Evolutionary conservation across 2,797 vertebrate genomes (phyloP).

Genomic region (Microctenopoma lineatum): DNA sequence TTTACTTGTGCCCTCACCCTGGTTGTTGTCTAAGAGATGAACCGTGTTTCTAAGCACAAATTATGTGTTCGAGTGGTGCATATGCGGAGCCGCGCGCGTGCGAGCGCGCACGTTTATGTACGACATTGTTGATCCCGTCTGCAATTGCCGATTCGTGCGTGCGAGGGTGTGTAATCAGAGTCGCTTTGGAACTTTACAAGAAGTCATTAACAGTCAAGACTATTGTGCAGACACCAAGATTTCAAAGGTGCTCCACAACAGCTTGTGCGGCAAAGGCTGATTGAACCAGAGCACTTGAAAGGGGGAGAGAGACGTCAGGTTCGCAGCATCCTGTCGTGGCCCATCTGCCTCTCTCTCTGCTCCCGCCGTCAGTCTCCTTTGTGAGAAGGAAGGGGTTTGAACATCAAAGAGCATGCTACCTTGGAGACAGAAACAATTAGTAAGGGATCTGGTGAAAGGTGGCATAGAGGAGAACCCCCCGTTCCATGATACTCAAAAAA

Average conservation of each 20-base stretch:
- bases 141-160: conserved; percentile 46
- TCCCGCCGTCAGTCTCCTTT: conserved; percentile 82
- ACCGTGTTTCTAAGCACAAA: conserved; percentile 47
- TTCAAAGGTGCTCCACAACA: conserved; percentile 89
- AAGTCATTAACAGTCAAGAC: conserved; percentile 88
- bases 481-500: conserved; percentile 49
- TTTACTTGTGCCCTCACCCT: conserved; percentile 74
- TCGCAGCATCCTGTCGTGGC: conserved; percentile 85
- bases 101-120: conserved; percentile 33
- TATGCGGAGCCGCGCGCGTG: conserved; percentile 18
- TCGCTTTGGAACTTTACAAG: conserved; percentile 87
- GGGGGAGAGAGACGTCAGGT: conserved; percentile 87
- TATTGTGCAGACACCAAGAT: conserved; percentile 86
- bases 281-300: conserved; percentile 89
- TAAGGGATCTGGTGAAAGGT: conserved; percentile 82
- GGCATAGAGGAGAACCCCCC: conserved; percentile 63
- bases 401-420: conserved; percentile 86
- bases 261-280: conserved; percentile 86
- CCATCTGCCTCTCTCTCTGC: conserved; percentile 86
- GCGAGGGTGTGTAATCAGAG: conserved; percentile 81
- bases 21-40: conserved; percentile 70
- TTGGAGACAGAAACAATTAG: conserved; percentile 88
- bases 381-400: conserved; percentile 84
- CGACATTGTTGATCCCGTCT: conserved; percentile 45
- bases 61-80: conserved; percentile 15